phyloP scores from a whole-genome alignment of 2,113 vertebrate species.

The Vimba vimba region DNA sequence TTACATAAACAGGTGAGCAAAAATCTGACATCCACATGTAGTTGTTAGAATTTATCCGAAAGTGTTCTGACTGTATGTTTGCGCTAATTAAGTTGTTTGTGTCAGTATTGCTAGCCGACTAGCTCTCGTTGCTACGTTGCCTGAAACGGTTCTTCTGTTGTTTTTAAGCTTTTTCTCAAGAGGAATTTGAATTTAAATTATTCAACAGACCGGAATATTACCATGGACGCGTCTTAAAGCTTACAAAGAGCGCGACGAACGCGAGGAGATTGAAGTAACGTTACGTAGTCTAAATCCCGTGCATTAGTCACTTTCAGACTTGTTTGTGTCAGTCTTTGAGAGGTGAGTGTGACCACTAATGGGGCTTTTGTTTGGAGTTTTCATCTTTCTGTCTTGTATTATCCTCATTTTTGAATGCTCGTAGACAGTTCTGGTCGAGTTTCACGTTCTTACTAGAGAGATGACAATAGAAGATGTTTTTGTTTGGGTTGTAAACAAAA shows the following conservation, averaged over 20 bases:
- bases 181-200: not conserved
- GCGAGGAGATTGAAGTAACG: not conserved
- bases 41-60: not conserved
- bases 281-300: not conserved
- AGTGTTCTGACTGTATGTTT: not conserved
- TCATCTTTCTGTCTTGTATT: not conserved
- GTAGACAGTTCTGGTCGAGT: not conserved
- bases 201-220: not conserved
- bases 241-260: not conserved
- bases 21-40: constrained; percentile 16
- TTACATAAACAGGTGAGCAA: constrained; percentile 52
- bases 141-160: not conserved
- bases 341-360: not conserved
- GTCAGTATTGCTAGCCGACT: constrained; percentile 37
- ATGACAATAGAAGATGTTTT: not conserved
- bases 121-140: constrained; percentile 14
- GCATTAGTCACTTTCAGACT: constrained; percentile 25
- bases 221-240: not conserved
- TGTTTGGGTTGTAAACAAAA: constrained; percentile 25
- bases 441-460: not conserved
- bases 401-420: not conserved
- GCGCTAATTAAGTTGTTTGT: constrained; percentile 27
- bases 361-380: constrained; percentile 24
- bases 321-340: constrained; percentile 26
- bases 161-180: not conserved